A percentile compares a stretch with the other conserved stretches of the same genome.
These are phyloP conservation scores for Galago senegalensis DNA, from an alignment of 2,797 vertebrate genomes.

Conservation along the genomic window DNA sequence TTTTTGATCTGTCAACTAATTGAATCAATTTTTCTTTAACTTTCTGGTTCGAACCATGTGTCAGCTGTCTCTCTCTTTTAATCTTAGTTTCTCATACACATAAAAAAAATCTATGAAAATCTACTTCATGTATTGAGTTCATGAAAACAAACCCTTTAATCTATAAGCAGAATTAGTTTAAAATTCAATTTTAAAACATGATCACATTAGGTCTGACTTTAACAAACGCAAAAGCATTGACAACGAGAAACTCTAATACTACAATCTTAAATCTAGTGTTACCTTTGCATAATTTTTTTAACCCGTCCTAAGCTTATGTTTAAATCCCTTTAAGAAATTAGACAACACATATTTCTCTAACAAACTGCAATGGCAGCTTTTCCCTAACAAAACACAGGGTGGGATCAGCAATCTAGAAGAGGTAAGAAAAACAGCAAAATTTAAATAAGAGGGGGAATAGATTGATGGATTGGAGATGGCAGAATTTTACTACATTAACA, in stretches of 20 bases:
- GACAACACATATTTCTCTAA: background rate
- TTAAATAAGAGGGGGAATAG: conserved; percentile 32
- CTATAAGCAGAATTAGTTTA: conserved; percentile 45
- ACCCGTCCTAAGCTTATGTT: background rate
- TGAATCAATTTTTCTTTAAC: conserved; percentile 37
- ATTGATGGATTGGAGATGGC: background rate
- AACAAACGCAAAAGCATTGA: background rate
- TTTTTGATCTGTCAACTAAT: background rate
- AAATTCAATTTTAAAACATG: conserved; percentile 58
- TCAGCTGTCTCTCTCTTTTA: conserved; percentile 18
- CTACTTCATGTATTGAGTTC: background rate
- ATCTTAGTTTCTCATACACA: background rate
- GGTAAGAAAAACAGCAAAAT: background rate
- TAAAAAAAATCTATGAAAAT: background rate
- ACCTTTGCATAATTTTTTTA: background rate
- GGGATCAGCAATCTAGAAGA: background rate
- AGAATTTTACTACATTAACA: background rate
- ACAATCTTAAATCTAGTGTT: background rate
- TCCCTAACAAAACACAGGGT: background rate
- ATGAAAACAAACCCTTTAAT: conserved; percentile 15
- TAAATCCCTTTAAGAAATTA: conserved; percentile 28
- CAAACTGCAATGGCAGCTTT: background rate
- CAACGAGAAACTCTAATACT: conserved; percentile 16
- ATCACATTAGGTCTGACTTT: conserved; percentile 47
- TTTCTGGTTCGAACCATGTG: background rate